These are phyloP conservation scores for Luffia ferchaultella DNA, from an alignment of 2,888 invertebrate species.

Conservation along the genomic window DNA sequence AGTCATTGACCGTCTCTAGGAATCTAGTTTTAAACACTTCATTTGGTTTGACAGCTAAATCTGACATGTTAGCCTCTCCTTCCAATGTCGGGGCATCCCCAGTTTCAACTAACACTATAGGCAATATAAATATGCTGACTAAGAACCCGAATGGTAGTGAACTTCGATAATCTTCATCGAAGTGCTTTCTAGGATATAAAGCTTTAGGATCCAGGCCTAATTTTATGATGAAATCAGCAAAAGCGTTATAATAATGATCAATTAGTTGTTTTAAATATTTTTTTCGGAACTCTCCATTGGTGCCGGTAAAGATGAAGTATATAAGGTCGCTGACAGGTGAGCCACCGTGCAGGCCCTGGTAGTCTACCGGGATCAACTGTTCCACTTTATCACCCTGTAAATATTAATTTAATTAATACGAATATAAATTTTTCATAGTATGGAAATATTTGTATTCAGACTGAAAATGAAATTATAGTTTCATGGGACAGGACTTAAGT, in stretches of 20 bases:
- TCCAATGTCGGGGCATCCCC: not conserved
- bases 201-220: not conserved
- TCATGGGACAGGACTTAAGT: too few relatives aligned
- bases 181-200: not conserved
- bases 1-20: slow-evolving; percentile 34
- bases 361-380: slow-evolving; percentile 4
- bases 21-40: slow-evolving; percentile 25
- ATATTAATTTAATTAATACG: not conserved
- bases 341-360: slow-evolving; percentile 1
- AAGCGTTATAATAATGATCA: slow-evolving; percentile 3
- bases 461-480: too few relatives aligned
- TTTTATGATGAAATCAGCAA: slow-evolving; percentile 1
- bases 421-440: too few relatives aligned
- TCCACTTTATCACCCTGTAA: slow-evolving; percentile 5
- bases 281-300: slow-evolving; percentile 4
- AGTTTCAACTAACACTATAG: not conserved
- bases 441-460: too few relatives aligned
- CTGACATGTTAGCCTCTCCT: not conserved
- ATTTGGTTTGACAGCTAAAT: slow-evolving; percentile 2
- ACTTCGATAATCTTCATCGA: slow-evolving; percentile 2
- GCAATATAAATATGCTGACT: not conserved
- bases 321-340: slow-evolving; percentile 3
- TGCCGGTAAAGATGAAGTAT: slow-evolving; percentile 6
- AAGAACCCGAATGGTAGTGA: not conserved
- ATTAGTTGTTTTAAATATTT: slow-evolving; percentile 1